These are phyloP conservation scores for Scaptomyza montana DNA, from an alignment of 1,140 invertebrate genomes.

Conservation along the genomic window DNA sequence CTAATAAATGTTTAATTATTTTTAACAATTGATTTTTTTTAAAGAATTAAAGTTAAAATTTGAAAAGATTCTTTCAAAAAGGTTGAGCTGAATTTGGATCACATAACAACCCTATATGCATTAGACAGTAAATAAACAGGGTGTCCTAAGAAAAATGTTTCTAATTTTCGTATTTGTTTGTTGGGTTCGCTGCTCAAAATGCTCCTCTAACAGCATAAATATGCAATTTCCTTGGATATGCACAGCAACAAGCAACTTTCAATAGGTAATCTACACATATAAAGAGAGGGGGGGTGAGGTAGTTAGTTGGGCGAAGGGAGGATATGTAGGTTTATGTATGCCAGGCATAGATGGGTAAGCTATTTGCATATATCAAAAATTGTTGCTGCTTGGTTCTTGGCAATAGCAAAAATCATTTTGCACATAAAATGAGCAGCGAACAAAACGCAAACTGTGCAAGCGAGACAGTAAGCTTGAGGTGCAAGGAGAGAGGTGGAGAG, in stretches of 20 bases:
- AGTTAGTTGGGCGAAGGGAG: not conserved
- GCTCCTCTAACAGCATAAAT: conserved; percentile 65
- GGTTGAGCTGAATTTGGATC: not conserved
- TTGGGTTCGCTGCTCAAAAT: conserved; percentile 44
- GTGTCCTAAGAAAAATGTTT: conserved; percentile 40
- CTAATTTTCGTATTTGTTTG: conserved; percentile 53
- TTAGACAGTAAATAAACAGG: not conserved
- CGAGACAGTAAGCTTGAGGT: conserved; percentile 5
- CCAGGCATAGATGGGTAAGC: conserved; percentile 47
- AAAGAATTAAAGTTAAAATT: too few relatives aligned
- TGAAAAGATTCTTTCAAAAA: too few relatives aligned
- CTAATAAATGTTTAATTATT: too few relatives aligned
- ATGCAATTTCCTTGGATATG: conserved; percentile 67
- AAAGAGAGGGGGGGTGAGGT: not conserved
- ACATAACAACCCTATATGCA: not conserved
- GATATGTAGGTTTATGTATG: conserved; percentile 2
- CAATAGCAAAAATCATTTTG: conserved; percentile 65
- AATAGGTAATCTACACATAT: conserved; percentile 12
- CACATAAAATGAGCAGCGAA: conserved; percentile 68
- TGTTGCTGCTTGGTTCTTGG: conserved; percentile 28
- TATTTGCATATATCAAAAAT: conserved; percentile 74
- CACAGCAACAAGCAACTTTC: conserved; percentile 37
- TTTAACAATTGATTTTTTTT: too few relatives aligned
- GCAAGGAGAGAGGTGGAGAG: not conserved
- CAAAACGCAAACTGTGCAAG: conserved; percentile 4